Percentiles rank a stretch among this genome's conserved stretches.
Conservation (phyloP, 2,113 vertebrate species). For the Prunella himalayana region DNA sequence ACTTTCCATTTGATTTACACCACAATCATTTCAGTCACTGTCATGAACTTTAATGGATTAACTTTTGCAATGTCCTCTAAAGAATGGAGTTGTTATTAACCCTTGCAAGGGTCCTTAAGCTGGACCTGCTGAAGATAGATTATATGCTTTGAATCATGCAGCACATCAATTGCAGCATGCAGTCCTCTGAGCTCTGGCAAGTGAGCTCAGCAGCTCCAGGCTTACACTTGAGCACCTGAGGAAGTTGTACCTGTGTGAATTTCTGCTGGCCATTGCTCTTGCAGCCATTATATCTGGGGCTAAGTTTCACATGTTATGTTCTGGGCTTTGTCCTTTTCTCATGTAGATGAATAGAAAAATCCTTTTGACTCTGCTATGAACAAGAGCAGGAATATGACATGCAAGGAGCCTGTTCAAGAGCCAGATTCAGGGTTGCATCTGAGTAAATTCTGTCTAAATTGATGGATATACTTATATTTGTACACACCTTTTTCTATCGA, state of each 20-base stretch:
- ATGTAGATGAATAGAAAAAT: neutral
- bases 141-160: neutral
- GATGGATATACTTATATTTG: neutral
- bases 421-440: neutral
- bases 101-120: neutral
- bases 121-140: neutral
- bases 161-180: neutral
- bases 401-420: neutral
- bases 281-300: neutral
- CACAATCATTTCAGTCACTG: neutral
- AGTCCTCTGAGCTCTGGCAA: neutral
- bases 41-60: neutral
- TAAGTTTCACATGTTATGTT: neutral
- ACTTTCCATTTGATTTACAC: conserved; percentile 4
- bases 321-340: neutral
- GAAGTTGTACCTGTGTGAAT: neutral
- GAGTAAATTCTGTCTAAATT: neutral
- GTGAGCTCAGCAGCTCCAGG: neutral
- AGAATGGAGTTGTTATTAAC: neutral
- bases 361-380: neutral
- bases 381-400: neutral
- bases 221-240: neutral
- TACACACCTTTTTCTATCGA: neutral
- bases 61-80: neutral
- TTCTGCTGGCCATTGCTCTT: neutral